phyloP scores from a whole-genome alignment of 1,140 invertebrate species.

The Mamestra configurata region DNA sequence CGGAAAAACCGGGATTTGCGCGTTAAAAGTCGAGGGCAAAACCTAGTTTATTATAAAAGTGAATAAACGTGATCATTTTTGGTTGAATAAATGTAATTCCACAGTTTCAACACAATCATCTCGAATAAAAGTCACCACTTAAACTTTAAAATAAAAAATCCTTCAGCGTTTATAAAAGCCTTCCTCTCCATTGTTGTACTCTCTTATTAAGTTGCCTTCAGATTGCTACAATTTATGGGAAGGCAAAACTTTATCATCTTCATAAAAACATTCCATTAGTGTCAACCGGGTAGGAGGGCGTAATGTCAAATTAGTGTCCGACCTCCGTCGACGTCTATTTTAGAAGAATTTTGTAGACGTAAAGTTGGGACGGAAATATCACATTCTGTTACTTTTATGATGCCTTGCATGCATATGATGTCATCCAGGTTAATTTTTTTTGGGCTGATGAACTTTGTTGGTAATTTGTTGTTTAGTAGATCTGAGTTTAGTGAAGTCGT shows the following conservation, averaged over 20 bases:
- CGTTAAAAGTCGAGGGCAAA: no score
- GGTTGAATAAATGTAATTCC: no score
- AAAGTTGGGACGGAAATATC: constrained; percentile 23
- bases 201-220: constrained; percentile 35
- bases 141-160: neutral
- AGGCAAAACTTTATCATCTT: constrained; percentile 40
- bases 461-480: no score
- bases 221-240: constrained; percentile 34
- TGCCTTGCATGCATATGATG: constrained; percentile 11
- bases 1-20: no score
- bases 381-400: neutral
- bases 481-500: no score
- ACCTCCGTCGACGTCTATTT: constrained; percentile 37
- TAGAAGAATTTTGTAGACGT: constrained; percentile 21
- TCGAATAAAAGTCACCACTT: neutral
- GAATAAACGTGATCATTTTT: no score
- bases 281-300: constrained; percentile 29
- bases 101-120: no score
- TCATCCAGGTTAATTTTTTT: constrained; percentile 15
- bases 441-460: neutral
- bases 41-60: no score
- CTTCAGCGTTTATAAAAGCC: constrained; percentile 11
- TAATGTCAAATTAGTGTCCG: constrained; percentile 44
- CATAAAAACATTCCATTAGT: constrained; percentile 49
- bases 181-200: constrained; percentile 11